phyloP scores from a whole-genome alignment of 2,888 invertebrate species.

The Eubasilissa splendida region DNA sequence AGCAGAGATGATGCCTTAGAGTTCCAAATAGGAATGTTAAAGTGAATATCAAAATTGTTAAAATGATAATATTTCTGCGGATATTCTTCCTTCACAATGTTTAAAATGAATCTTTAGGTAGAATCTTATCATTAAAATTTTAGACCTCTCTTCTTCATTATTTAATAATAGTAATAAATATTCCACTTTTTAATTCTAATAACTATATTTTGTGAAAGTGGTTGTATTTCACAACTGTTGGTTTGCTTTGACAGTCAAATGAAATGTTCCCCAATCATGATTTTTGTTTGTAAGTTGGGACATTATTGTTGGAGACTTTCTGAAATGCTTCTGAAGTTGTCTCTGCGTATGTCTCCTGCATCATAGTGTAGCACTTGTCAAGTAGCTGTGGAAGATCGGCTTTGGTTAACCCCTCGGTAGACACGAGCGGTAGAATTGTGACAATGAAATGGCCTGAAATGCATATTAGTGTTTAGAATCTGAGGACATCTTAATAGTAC shows the following conservation, averaged over 20 bases:
- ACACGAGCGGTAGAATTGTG: constrained; percentile 81
- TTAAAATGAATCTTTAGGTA: no score
- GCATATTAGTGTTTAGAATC: constrained; percentile 33
- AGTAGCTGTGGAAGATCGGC: constrained; percentile 78
- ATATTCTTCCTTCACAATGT: no score
- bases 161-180: no score
- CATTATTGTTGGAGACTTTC: constrained; percentile 40
- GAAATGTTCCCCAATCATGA: neutral
- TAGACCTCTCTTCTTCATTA: no score
- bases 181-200: no score
- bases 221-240: no score
- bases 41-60: no score
- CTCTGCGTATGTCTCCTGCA: constrained; percentile 76
- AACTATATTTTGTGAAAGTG: no score
- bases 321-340: constrained; percentile 64
- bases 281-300: constrained; percentile 16
- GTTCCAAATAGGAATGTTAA: no score
- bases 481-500: neutral
- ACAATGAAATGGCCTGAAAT: constrained; percentile 78
- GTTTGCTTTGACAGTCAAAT: neutral
- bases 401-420: constrained; percentile 76
- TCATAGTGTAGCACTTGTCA: constrained; percentile 76
- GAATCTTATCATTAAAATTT: no score
- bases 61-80: no score
- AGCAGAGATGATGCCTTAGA: no score